Percentiles rank a stretch among this genome's conserved stretches.
phyloP scores from a whole-genome alignment of 2,797 vertebrate species.

The Gymnothorax reevesii region DNA sequence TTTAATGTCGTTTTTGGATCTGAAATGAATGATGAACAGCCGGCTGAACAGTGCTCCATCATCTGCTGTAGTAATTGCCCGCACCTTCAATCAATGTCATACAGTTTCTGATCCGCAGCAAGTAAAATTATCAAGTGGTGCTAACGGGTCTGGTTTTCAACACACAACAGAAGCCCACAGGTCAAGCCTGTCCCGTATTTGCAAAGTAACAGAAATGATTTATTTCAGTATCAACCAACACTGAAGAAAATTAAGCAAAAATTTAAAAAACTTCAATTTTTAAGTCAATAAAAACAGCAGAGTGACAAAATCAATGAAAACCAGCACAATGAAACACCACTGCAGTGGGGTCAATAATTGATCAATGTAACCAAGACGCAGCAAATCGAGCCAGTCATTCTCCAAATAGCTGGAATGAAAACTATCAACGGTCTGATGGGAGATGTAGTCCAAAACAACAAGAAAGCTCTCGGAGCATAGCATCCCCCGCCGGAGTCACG shows the following conservation, averaged over 20 bases:
- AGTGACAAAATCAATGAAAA: background rate
- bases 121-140: no score
- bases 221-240: background rate
- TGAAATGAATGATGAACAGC: background rate
- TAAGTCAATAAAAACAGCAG: background rate
- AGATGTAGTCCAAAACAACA: background rate
- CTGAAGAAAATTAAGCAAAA: background rate
- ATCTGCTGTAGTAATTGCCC: background rate
- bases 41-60: background rate
- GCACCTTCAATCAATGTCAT: background rate
- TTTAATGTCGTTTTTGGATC: no score
- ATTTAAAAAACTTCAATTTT: background rate
- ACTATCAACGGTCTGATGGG: background rate
- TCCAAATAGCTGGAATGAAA: background rate
- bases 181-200: no score
- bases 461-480: no score
- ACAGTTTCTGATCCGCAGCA: no score
- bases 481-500: no score
- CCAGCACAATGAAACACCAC: background rate
- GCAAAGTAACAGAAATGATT: no score
- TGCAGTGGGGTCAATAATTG: background rate
- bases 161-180: background rate
- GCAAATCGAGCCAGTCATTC: background rate
- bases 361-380: background rate
- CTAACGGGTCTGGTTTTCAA: background rate